These are phyloP conservation scores for Heterodera filipjevi DNA, from an alignment of 2,888 invertebrate species.

Conservation along the genomic window DNA sequence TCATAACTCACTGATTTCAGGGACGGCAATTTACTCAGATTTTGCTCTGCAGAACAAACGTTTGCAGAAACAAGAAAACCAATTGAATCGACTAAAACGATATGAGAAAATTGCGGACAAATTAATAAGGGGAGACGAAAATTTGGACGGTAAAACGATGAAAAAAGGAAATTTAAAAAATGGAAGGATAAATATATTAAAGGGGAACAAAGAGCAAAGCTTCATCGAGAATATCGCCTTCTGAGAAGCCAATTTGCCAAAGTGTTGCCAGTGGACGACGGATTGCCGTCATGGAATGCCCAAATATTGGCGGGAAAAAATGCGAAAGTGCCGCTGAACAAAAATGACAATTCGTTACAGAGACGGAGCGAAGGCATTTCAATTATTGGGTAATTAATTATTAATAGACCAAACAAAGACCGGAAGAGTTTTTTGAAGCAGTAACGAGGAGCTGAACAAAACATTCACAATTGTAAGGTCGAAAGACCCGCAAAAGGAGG, in stretches of 20 bases:
- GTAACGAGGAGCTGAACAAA: neutral
- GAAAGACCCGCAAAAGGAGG: neutral
- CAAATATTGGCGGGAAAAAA: constrained; percentile 44
- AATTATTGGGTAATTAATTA: neutral
- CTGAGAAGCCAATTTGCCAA: constrained; percentile 62
- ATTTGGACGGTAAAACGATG: neutral
- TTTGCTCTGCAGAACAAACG: constrained; percentile 55
- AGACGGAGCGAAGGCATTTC: constrained; percentile 2
- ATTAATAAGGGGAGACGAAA: constrained; percentile 52
- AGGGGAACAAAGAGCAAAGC: constrained; percentile 53
- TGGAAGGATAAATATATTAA: neutral
- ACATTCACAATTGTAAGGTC: neutral
- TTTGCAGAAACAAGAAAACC: constrained; percentile 57
- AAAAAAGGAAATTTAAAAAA: neutral
- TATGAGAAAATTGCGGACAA: constrained; percentile 60
- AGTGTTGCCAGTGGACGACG: constrained; percentile 44
- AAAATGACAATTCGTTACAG: neutral
- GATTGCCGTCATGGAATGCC: constrained; percentile 59
- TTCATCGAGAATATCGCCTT: constrained; percentile 60
- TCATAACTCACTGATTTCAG: constrained; percentile 43
- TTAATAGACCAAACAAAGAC: neutral
- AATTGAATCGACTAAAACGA: constrained; percentile 58
- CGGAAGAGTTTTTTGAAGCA: neutral
- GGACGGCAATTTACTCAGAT: constrained; percentile 59
- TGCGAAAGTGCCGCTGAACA: neutral